Evolutionary conservation across 1,140 invertebrate genomes (phyloP).

Genomic region (Megalonaias nervosa): DNA sequence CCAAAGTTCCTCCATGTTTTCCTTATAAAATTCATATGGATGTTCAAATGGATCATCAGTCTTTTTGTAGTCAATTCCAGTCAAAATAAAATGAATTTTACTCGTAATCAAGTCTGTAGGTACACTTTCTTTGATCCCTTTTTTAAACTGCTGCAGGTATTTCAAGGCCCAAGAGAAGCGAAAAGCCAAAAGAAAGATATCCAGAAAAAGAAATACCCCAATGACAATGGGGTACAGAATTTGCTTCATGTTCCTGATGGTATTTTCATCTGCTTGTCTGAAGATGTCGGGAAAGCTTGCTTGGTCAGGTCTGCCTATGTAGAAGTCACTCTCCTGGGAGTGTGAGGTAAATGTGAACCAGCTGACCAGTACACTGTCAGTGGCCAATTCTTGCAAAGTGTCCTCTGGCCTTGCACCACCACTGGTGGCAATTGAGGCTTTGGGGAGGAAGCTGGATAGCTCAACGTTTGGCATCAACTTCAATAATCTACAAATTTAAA

Average conservation of each 20-base stretch:
- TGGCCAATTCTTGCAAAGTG: not conserved
- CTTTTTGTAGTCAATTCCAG: constrained; percentile 47
- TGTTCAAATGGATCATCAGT: constrained; percentile 44
- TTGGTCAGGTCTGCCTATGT: not conserved
- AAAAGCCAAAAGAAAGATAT: constrained; percentile 51
- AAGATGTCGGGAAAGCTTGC: not conserved
- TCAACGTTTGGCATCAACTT: constrained; percentile 24
- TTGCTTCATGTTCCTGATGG: constrained; percentile 32
- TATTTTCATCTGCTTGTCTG: constrained; percentile 5
- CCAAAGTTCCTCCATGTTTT: constrained; percentile 46
- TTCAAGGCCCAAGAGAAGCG: constrained; percentile 54
- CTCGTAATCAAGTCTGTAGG: constrained; percentile 58
- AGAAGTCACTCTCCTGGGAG: constrained; percentile 3
- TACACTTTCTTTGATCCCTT: constrained; percentile 55
- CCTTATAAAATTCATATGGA: constrained; percentile 45
- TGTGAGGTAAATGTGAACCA: constrained; percentile 20
- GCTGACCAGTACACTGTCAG: constrained; percentile 12
- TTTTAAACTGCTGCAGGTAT: constrained; percentile 40
- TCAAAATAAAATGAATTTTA: constrained; percentile 59
- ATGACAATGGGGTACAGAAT: constrained; percentile 50
- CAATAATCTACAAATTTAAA: not conserved
- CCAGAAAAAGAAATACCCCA: constrained; percentile 54
- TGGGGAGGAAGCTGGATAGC: constrained; percentile 8
- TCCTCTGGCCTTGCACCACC: too few relatives aligned
- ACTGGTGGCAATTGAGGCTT: not conserved